Evolutionary conservation across 2,888 invertebrate genomes (phyloP), one percentile per base, ranked within the genome.

Genomic region (Pasiphila rectangulata): DNA sequence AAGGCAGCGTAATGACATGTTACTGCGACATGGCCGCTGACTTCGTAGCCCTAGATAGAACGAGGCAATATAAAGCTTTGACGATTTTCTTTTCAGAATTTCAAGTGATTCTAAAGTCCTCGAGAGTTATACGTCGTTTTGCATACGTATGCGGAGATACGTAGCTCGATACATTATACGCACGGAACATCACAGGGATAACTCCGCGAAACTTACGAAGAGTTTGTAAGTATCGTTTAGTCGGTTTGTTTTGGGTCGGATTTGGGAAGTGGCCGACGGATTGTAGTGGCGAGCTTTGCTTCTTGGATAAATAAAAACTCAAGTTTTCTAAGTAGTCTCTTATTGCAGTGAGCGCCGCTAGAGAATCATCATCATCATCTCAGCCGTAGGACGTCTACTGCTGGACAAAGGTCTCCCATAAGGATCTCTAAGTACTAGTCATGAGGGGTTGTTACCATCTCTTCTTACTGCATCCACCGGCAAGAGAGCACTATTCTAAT

Each of bases 61-160:
- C 65, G 62, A 77, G 75, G 79, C 84, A 85, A 85, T 85, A 86
- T 84, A 82, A 78, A 80, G 83, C 84, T 83, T 83, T 83, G 84
- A 84, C 83, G 85, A 79, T 82, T 83, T 83, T 81, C 83, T 83
- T 83, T 83, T 79, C 69, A 77, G 79, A 80, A 83, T 82, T 83
- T 84, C 75, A 83, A 84, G 79, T 75, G 77, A 74, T 76, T 82
- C 76, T 79, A 82, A 83, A 85, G 78, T 83, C 77, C 69, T 73
- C 68, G 60, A 65, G 73, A 72, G 75, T 69, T 73, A 72, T 72
- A 71, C 64, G 67, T 62, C 64, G 61, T 62, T 67, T 64, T 64
- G 73, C 72, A 69, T 69, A 61, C 60, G 64, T 53, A 56, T n/a
- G n/a, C n/a, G n/a, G n/a, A n/a, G n/a, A n/a, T n/a, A n/a, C n/a